phyloP scores from a whole-genome alignment of 2,113 vertebrate species.

The Lepisosteus osseus region DNA sequence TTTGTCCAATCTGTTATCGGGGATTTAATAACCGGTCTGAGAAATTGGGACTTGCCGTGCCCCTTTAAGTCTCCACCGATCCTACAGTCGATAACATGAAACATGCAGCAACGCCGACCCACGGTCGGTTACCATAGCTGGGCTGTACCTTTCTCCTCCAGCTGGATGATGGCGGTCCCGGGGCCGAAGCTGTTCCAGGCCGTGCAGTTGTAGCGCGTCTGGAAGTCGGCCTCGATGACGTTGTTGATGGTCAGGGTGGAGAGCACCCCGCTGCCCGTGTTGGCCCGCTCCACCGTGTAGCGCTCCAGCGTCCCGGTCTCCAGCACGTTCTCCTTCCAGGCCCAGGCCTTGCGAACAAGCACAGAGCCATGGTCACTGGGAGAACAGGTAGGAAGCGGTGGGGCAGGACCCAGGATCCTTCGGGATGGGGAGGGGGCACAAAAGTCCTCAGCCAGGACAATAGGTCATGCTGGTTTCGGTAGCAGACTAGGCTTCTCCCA shows the following conservation, averaged over 20 bases:
- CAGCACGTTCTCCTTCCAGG: slow-evolving; percentile 92
- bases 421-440: neutral
- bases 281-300: slow-evolving; percentile 88
- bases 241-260: slow-evolving; percentile 95
- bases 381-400: slow-evolving; percentile 20
- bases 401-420: neutral
- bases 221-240: slow-evolving; percentile 87
- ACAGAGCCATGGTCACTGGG: slow-evolving; percentile 34
- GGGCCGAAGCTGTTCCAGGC: slow-evolving; percentile 93
- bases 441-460: neutral
- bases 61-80: no score
- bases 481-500: no score
- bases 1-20: no score
- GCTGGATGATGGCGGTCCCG: slow-evolving; percentile 86
- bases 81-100: no score
- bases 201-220: slow-evolving; percentile 94
- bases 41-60: no score
- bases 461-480: no score
- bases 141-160: slow-evolving; percentile 75
- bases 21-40: no score
- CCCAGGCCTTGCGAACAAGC: slow-evolving; percentile 77
- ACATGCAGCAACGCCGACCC: no score
- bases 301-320: slow-evolving; percentile 87
- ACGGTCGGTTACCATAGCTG: no score
- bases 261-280: slow-evolving; percentile 76